Evolutionary conservation across 2,113 vertebrate species (phyloP).

Genomic region (Monopterus albus): DNA sequence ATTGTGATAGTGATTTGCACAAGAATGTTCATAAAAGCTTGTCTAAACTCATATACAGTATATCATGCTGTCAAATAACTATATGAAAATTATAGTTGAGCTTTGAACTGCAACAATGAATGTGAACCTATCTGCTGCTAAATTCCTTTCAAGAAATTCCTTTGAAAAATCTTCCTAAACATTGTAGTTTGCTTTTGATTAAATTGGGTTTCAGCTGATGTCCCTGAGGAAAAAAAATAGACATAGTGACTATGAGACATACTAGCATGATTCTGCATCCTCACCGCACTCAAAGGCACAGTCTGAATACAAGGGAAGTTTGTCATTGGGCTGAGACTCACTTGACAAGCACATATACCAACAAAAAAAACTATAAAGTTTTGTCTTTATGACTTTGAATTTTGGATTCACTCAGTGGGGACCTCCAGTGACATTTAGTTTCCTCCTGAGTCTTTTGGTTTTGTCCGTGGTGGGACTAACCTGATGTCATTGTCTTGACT

Average conservation of each 20-base stretch:
- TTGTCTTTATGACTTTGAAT: background rate
- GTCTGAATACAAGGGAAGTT: constrained; percentile 30
- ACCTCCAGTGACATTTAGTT: constrained; percentile 39
- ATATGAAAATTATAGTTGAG: constrained; percentile 49
- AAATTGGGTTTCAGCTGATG: constrained; percentile 40
- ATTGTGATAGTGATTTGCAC: constrained; percentile 26
- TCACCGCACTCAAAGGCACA: constrained; percentile 16
- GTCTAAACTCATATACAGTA: constrained; percentile 23
- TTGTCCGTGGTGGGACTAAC: constrained; percentile 25
- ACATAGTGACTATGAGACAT: constrained; percentile 7
- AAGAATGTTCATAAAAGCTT: constrained; percentile 23
- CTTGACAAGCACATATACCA: background rate
- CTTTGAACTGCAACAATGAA: constrained; percentile 59
- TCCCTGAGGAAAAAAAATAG: constrained; percentile 28
- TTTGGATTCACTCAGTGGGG: constrained; percentile 1
- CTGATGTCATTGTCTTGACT: constrained; percentile 10
- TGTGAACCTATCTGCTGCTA: constrained; percentile 26
- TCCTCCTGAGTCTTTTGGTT: constrained; percentile 49
- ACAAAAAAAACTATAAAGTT: background rate
- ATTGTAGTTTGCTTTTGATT: constrained; percentile 63
- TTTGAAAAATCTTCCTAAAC: constrained; percentile 63
- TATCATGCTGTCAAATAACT: constrained; percentile 41
- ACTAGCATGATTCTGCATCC: constrained; percentile 13
- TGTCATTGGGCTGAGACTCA: constrained; percentile 12
- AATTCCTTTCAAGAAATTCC: constrained; percentile 43